Evolutionary conservation across 2,888 invertebrate species (phyloP).

Genomic region (Caenorhabditis sulstoni): DNA sequence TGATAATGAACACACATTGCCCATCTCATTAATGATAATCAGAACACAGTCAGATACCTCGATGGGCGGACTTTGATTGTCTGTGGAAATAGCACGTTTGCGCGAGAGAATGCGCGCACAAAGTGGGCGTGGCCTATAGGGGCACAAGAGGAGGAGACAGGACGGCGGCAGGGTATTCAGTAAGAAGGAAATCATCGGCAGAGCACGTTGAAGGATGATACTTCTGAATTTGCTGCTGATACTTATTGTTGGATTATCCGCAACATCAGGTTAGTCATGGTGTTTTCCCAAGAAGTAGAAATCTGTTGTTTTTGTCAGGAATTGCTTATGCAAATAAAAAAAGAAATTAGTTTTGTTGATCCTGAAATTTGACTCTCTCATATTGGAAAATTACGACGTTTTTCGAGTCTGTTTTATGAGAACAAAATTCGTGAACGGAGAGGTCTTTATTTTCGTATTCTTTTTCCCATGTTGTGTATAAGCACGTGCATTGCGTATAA

Average conservation of each 20-base stretch:
- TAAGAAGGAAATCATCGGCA: conserved; percentile 19
- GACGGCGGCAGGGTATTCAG: conserved; percentile 32
- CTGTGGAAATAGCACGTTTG: conserved; percentile 15
- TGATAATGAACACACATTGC: not conserved
- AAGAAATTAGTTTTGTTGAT: too few relatives aligned
- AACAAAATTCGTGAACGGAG: too few relatives aligned
- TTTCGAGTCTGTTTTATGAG: too few relatives aligned
- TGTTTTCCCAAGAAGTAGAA: not conserved
- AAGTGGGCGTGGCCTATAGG: conserved; percentile 40
- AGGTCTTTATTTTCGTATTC: too few relatives aligned
- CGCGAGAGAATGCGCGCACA: conserved; percentile 31
- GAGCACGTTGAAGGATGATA: conserved; percentile 22
- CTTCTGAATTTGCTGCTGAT: conserved; percentile 2
- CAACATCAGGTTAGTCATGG: conserved; percentile 24
- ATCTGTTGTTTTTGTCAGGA: too few relatives aligned
- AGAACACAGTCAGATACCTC: conserved; percentile 14
- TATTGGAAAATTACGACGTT: too few relatives aligned
- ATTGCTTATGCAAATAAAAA: too few relatives aligned
- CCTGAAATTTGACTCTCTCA: too few relatives aligned
- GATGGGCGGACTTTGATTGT: conserved; percentile 17
- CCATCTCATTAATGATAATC: conserved; percentile 7
- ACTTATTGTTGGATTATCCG: conserved; percentile 4
- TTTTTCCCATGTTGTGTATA: too few relatives aligned
- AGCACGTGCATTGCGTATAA: too few relatives aligned
- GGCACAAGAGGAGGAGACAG: conserved; percentile 38